A percentile compares a stretch with the other conserved stretches of the same genome.
Evolutionary conservation across 2,888 invertebrate genomes (phyloP).

Genomic region (Microctonus aethiopoides): DNA sequence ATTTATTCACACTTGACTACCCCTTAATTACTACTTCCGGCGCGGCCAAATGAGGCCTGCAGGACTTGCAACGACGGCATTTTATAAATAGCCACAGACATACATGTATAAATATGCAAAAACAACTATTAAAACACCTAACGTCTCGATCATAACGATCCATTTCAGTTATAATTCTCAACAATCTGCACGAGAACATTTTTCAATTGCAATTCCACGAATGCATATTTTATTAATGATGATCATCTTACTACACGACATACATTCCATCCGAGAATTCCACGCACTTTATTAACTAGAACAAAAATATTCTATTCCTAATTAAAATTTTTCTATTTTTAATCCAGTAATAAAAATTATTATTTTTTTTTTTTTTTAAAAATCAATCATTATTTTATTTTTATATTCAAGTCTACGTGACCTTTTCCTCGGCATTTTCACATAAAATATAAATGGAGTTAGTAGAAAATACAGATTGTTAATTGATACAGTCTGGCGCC

Average conservation of each 20-base stretch:
- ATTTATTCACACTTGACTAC: conserved; percentile 20
- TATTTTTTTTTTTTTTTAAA: too few species aligned
- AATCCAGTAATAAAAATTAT: neutral
- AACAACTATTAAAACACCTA: neutral
- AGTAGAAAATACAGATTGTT: conserved; percentile 19
- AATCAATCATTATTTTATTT: neutral
- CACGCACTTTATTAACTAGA: neutral
- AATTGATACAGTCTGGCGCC: conserved; percentile 45
- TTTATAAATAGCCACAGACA: conserved; percentile 6
- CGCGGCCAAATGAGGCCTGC: conserved; percentile 11
- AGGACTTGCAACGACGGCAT: neutral
- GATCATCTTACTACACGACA: neutral
- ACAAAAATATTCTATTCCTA: neutral
- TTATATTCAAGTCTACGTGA: conserved; percentile 30
- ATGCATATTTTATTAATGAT: neutral
- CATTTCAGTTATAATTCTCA: neutral
- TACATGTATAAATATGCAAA: neutral
- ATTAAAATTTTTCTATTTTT: too few species aligned
- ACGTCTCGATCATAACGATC: neutral
- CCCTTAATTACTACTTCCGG: conserved; percentile 20
- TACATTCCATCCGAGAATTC: conserved; percentile 5
- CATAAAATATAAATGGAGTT: neutral
- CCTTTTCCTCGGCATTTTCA: conserved; percentile 13
- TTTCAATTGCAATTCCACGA: conserved; percentile 4
- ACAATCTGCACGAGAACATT: neutral